A percentile compares a stretch with the other conserved stretches of the same genome.
Evolutionary conservation across 2,797 vertebrate genomes (phyloP).

Genomic region (Lophius americanus): DNA sequence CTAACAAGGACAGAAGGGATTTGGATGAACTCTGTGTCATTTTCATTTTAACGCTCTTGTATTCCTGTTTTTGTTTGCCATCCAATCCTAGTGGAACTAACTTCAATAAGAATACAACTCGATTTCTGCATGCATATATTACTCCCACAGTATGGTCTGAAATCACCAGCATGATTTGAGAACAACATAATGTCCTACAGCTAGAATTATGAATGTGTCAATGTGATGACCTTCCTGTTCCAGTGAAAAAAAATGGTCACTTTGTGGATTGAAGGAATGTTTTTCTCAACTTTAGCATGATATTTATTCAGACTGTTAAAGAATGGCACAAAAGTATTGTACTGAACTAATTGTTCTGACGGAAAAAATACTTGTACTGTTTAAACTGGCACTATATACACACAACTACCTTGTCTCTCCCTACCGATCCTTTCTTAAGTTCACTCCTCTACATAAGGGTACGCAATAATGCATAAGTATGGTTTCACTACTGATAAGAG

Average conservation of each 20-base stretch:
- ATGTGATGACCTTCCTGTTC: constrained; percentile 5
- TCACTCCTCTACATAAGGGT: constrained; percentile 26
- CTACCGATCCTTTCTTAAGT: constrained; percentile 14
- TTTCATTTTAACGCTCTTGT: constrained; percentile 50
- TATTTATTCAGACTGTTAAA: constrained; percentile 11
- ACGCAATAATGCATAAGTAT: constrained; percentile 24
- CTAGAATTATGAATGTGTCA: constrained; percentile 12
- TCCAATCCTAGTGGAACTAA: constrained; percentile 29
- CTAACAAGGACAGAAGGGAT: constrained; percentile 56
- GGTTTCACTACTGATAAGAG: background rate
- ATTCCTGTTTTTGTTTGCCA: constrained; percentile 50
- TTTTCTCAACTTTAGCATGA: constrained; percentile 7
- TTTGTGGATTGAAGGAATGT: constrained; percentile 14
- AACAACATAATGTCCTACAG: constrained; percentile 27
- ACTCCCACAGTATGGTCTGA: constrained; percentile 36
- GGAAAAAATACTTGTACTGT: background rate
- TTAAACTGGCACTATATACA: constrained; percentile 1
- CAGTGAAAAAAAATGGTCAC: constrained; percentile 20
- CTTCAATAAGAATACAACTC: constrained; percentile 24
- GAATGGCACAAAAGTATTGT: background rate
- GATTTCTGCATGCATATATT: constrained; percentile 27
- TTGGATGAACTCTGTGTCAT: constrained; percentile 47
- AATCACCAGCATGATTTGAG: constrained; percentile 19
- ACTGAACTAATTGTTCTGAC: background rate
- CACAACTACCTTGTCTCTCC: constrained; percentile 4